Conservation (phyloP, 2,113 vertebrate species). For the Ammodramus savannarum region DNA sequence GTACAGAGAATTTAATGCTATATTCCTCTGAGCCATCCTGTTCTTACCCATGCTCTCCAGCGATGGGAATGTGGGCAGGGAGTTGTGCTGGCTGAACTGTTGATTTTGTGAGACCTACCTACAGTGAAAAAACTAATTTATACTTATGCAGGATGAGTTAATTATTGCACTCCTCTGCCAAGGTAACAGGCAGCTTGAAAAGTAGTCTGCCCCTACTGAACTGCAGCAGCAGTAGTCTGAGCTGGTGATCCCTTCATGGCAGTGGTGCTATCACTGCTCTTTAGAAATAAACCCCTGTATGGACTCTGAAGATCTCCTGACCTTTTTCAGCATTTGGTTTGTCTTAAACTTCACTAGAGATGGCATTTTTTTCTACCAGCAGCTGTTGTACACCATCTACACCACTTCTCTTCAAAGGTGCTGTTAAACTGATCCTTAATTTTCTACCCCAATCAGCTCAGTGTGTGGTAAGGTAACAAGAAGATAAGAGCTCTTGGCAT, state of each 20-base stretch:
- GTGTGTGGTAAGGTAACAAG: not conserved
- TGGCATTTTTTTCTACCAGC: not conserved
- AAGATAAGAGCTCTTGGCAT: slow-evolving; percentile 12
- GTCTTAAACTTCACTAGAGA: not conserved
- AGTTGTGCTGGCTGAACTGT: not conserved
- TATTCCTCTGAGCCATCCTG: accelerated
- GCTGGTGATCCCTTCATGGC: not conserved
- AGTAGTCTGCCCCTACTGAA: not conserved
- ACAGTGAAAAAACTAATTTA: not conserved
- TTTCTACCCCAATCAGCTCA: slow-evolving; percentile 8
- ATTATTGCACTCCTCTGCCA: not conserved
- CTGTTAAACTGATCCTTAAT: slow-evolving; percentile 5
- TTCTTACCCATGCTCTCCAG: not conserved
- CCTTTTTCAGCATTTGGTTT: not conserved
- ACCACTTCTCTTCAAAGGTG: not conserved
- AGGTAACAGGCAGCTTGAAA: not conserved
- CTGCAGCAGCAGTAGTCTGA: not conserved
- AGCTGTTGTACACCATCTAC: not conserved
- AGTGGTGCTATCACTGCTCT: not conserved
- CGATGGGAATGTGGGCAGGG: not conserved
- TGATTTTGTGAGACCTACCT: not conserved
- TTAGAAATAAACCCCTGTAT: not conserved
- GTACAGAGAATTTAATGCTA: not conserved
- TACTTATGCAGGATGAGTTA: not conserved
- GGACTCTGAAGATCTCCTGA: not conserved